A percentile compares a stretch with the other conserved stretches of the same genome.
These are phyloP conservation scores for Cricetomys ansorgei DNA, from an alignment of 2,113 vertebrate species.

Conservation along the genomic window DNA sequence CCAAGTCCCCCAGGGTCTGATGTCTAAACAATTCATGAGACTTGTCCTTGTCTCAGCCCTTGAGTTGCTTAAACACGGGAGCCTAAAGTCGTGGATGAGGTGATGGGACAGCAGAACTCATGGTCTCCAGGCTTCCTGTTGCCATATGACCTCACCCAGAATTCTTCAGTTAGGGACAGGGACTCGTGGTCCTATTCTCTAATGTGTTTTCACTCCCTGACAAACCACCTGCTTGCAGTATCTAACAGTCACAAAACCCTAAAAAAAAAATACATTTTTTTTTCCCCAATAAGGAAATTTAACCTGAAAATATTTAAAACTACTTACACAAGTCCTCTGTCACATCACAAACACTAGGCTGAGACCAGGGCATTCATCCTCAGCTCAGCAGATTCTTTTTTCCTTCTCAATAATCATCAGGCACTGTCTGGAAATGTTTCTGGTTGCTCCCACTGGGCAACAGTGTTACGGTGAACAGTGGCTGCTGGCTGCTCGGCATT, in stretches of 20 bases:
- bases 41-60: background rate
- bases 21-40: slow-evolving; percentile 6
- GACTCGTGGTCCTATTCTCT: background rate
- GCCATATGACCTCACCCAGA: background rate
- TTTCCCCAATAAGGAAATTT: background rate
- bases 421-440: background rate
- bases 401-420: background rate
- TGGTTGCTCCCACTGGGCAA: background rate
- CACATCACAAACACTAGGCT: background rate
- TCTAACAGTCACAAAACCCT: background rate
- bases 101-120: background rate
- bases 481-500: background rate
- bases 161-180: background rate
- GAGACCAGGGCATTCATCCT: background rate
- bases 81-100: background rate
- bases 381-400: background rate
- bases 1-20: background rate
- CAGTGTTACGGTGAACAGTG: background rate
- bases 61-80: background rate
- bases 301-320: background rate
- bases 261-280: background rate
- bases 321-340: background rate
- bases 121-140: background rate
- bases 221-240: background rate
- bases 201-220: background rate